Evolutionary conservation across 1,140 invertebrate species (phyloP).

Genomic region (Trinorchestia longiramus): DNA sequence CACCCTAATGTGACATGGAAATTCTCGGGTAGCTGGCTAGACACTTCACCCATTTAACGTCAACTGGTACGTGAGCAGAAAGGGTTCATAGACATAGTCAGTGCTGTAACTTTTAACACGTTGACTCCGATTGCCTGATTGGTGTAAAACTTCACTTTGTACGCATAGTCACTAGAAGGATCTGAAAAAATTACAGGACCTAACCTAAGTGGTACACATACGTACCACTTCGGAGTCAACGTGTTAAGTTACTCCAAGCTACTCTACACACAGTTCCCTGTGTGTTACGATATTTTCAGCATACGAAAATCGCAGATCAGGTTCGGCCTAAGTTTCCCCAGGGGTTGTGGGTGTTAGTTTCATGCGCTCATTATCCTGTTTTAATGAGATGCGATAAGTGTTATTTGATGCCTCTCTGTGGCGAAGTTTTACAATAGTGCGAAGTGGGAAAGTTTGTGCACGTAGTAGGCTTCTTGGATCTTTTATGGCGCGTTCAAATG

Average conservation of each 20-base stretch:
- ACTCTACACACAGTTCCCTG: not conserved
- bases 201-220: too few relatives aligned
- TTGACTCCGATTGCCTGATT: too few relatives aligned
- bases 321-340: constrained; percentile 15
- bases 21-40: constrained; percentile 35
- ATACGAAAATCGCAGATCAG: not conserved
- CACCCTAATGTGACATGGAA: constrained; percentile 50
- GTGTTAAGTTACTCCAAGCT: not conserved
- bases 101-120: too few relatives aligned
- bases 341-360: not conserved
- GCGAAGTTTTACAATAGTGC: constrained; percentile 41
- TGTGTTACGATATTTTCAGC: not conserved
- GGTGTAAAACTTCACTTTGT: too few relatives aligned
- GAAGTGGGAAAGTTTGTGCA: constrained; percentile 19
- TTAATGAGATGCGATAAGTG: constrained; percentile 52
- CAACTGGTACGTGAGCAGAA: not conserved
- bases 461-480: constrained; percentile 18
- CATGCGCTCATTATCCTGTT: constrained; percentile 50
- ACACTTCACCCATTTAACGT: constrained; percentile 25
- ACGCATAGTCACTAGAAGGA: too few relatives aligned
- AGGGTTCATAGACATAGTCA: not conserved
- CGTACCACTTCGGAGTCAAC: too few relatives aligned
- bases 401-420: constrained; percentile 54
- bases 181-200: too few relatives aligned
- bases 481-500: constrained; percentile 1